A percentile compares a stretch with the other conserved stretches of the same genome.
phyloP scores from a whole-genome alignment of 2,113 vertebrate genomes.

The Cryptomyrus ogoouensis region DNA sequence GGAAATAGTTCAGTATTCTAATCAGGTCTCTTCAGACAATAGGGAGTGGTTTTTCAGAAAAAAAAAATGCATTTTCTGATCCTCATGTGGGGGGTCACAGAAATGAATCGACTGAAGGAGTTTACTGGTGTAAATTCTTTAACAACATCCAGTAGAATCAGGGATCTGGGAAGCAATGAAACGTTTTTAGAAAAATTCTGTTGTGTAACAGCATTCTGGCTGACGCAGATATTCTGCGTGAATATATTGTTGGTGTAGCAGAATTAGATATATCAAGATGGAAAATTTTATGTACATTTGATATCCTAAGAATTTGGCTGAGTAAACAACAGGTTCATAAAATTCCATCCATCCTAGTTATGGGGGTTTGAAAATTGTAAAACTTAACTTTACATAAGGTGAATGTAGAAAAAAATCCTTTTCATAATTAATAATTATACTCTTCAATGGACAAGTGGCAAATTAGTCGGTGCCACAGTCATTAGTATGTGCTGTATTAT shows the following conservation, averaged over 20 bases:
- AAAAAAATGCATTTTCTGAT: not conserved
- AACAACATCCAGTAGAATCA: not conserved
- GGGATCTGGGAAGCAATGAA: not conserved
- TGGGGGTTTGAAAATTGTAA: not conserved
- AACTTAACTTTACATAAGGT: not conserved
- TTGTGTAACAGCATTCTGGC: not conserved
- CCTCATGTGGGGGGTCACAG: not conserved
- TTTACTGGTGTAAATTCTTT: not conserved
- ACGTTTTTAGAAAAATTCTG: not conserved
- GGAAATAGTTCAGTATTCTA: not conserved
- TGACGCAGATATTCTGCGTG: not conserved
- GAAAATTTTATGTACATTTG: not conserved
- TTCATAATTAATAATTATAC: not conserved
- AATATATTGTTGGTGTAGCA: not conserved
- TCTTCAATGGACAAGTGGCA: not conserved
- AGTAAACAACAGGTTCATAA: not conserved
- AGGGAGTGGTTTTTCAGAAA: not conserved
- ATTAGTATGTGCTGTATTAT: not conserved
- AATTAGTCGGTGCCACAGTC: not conserved
- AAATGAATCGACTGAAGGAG: not conserved
- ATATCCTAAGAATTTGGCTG: not conserved
- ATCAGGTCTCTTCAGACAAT: not conserved
- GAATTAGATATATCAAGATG: not conserved
- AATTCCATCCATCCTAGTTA: not conserved
- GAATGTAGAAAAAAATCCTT: not conserved